Conservation (phyloP, 2,113 vertebrate species). For the Tretioscincus oriximinensis region DNA sequence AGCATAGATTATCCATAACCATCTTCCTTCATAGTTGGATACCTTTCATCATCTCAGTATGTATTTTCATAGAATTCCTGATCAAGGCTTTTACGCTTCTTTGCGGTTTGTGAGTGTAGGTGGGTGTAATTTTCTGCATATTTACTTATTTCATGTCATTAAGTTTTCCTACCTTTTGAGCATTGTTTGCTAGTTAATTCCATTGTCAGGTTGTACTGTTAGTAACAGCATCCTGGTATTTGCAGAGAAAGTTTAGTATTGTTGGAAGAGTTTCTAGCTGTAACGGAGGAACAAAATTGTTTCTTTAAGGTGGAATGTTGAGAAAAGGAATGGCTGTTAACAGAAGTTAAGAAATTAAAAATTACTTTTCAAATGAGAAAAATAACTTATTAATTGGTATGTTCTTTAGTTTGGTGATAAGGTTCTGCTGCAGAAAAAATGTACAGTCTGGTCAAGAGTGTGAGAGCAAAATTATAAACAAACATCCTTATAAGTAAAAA, state of each 20-base stretch:
- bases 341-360: too few relatives aligned
- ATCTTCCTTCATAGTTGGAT: constrained; percentile 35
- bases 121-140: background rate
- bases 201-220: background rate
- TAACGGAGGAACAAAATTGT: too few relatives aligned
- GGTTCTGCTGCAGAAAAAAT: too few relatives aligned
- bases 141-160: constrained; percentile 17
- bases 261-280: too few relatives aligned
- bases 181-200: background rate
- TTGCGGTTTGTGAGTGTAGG: background rate
- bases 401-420: too few relatives aligned
- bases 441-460: too few relatives aligned
- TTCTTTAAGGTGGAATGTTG: too few relatives aligned
- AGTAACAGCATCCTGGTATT: background rate
- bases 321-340: too few relatives aligned
- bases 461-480: too few relatives aligned
- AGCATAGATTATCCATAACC: constrained; percentile 31
- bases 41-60: constrained; percentile 33
- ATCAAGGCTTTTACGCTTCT: constrained; percentile 37
- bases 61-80: constrained; percentile 27
- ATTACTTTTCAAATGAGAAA: too few relatives aligned
- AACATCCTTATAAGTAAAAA: too few relatives aligned
- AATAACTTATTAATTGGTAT: too few relatives aligned
- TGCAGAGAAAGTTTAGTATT: background rate
- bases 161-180: background rate